phyloP scores from a whole-genome alignment of 2,888 invertebrate species.

The Pristionchus maxplancki region DNA sequence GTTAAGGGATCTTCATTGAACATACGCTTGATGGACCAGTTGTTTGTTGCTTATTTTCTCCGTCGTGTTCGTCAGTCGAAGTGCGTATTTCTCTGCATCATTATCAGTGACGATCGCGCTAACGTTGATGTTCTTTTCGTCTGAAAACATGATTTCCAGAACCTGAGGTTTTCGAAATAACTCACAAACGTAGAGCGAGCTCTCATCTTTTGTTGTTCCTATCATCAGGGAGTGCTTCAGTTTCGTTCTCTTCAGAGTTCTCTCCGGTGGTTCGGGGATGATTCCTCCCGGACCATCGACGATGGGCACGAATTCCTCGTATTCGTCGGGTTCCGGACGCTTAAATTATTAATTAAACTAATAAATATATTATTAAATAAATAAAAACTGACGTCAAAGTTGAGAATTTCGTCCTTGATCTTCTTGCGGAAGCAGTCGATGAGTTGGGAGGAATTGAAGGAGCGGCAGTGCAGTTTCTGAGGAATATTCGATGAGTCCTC shows the following conservation, averaged over 20 bases:
- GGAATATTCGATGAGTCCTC: no score
- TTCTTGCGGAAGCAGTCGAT: conserved; percentile 75
- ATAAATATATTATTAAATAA: no score
- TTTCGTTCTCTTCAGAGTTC: conserved; percentile 58
- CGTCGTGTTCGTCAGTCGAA: conserved; percentile 72
- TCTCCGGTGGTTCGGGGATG: conserved; percentile 74
- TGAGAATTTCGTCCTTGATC: conserved; percentile 73
- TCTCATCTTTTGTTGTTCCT: conserved; percentile 77
- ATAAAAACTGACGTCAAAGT: conserved; percentile 63
- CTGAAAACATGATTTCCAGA: conserved; percentile 68
- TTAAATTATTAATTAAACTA: conserved; percentile 10
- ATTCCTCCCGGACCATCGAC: conserved; percentile 76
- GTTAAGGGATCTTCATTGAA: not conserved
- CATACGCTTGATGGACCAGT: conserved; percentile 69
- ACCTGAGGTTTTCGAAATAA: not conserved
- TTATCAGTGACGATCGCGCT: conserved; percentile 60
- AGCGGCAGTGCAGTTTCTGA: conserved; percentile 57
- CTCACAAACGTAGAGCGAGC: conserved; percentile 74
- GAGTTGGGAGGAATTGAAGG: conserved; percentile 76
- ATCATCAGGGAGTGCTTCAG: conserved; percentile 73
- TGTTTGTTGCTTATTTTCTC: conserved; percentile 75
- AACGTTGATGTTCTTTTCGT: conserved; percentile 75
- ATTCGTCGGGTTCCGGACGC: conserved; percentile 69
- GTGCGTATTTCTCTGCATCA: conserved; percentile 69
- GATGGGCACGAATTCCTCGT: conserved; percentile 77